Conservation (phyloP, 2,113 vertebrate genomes). For the Eleginops maclovinus region DNA sequence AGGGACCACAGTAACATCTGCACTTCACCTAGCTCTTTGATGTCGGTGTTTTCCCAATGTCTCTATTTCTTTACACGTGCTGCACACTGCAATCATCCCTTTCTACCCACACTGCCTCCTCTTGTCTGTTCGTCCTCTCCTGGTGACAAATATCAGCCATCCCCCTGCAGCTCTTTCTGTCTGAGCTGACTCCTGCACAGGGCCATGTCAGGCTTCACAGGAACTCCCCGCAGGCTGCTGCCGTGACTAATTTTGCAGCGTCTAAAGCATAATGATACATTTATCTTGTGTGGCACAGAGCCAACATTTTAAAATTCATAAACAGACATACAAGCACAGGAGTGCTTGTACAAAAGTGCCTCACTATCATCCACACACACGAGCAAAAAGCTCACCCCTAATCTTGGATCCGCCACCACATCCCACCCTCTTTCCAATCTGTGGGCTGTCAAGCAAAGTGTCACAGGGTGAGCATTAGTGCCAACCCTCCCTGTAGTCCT, state of each 20-base stretch:
- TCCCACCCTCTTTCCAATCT: constrained; percentile 35
- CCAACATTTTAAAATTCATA: constrained; percentile 49
- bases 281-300: constrained; percentile 60
- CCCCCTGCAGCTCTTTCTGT: constrained; percentile 19
- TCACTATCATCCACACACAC: constrained; percentile 18
- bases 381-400: constrained; percentile 28
- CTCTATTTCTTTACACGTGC: not conserved
- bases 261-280: constrained; percentile 67
- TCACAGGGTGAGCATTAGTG: constrained; percentile 48
- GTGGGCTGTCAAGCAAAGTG: constrained; percentile 43
- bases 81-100: not conserved
- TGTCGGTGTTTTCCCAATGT: not conserved
- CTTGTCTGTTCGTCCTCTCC: not conserved
- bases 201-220: constrained; percentile 40
- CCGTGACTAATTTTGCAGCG: constrained; percentile 72
- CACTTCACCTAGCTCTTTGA: not conserved
- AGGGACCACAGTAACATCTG: not conserved
- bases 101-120: not conserved
- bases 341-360: constrained; percentile 19
- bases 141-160: constrained; percentile 38
- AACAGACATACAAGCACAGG: not conserved
- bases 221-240: constrained; percentile 40
- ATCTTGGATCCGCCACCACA: constrained; percentile 22
- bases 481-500: constrained; percentile 36
- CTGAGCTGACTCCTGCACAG: constrained; percentile 26